Base-by-base conservation (phyloP, 1,140 invertebrate genomes). In the Portunus trituberculatus region DNA sequence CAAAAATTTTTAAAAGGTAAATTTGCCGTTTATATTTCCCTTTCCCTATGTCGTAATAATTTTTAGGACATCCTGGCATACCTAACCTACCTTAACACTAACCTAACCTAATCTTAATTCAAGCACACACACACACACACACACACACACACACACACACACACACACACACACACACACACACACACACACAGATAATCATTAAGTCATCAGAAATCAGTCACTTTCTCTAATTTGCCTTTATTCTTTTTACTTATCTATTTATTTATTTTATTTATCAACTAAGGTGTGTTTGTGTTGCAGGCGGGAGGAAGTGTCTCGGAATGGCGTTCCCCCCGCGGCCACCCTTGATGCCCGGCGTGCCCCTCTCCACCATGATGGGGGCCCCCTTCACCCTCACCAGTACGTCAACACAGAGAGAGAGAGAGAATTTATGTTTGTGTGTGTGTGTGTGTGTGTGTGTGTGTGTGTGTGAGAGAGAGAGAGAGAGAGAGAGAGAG, bases 321-420 rank as follows among this genome's bases (percentile, higher is more conserved):
- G 76, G 59, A 25, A 96, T 96, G 96, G 96, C 96, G 16, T 96
- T 95, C 82, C 87, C 87, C 28, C 94, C 94, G 25, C 94, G 96
- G 14, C 96, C 96, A 7, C 96, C 96, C 4, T 88, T 96, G 6
- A 96, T 96, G 96, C 96, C 94, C 4, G 94, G 96, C 4, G 96
- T 96, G 25, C 91, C 95, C 8, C 83, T 95, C 48, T 88, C 96
- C n/a, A 95, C 94, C 59, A 95, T 96, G 96, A 93, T 95, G 88
- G 96, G 96, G 39, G 89, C 92, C 29, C 94, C 94, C 29, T 96
- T 96, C 86, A 93, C 95, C 29, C 67, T 96, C 46, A 89, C 92
- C 89, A 91, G 96, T 96, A 93, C 31, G 94, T 93, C 7, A 6
- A 28, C 39, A 25, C 46, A 16, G 25, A 8, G 82, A 14, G 31